Evolutionary conservation across 2,113 vertebrate genomes (phyloP).

Genomic region (Lagopus muta): DNA sequence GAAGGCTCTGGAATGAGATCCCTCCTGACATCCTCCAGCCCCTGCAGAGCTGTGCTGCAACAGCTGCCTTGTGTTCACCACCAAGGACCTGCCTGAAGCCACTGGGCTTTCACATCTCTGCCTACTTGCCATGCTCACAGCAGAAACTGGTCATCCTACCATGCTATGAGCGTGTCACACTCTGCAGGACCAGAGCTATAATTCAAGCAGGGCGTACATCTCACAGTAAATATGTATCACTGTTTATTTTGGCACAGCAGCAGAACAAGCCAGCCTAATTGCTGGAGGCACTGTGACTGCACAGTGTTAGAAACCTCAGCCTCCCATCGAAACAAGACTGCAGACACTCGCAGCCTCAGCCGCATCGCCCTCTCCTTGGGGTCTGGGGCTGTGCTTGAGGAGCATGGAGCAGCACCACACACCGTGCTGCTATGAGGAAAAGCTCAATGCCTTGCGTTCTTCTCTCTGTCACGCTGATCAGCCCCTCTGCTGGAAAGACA

Average conservation of each 20-base stretch:
- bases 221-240: neutral
- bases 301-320: neutral
- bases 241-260: neutral
- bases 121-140: rapidly evolving
- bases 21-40: too few relatives aligned
- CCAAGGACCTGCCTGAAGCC: neutral
- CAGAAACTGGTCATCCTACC: neutral
- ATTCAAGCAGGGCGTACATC: neutral
- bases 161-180: neutral
- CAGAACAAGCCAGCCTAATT: neutral
- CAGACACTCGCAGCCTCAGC: neutral
- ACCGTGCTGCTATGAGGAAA: rapidly evolving
- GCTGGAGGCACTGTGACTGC: neutral
- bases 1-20: too few relatives aligned
- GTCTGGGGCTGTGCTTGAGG: neutral
- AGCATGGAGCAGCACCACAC: neutral
- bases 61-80: neutral
- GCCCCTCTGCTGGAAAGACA: neutral
- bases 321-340: neutral
- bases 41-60: neutral
- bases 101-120: neutral
- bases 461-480: neutral
- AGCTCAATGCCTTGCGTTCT: neutral
- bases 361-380: neutral
- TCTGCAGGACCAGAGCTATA: neutral